Percentiles rank a stretch among this genome's conserved stretches.
These are phyloP conservation scores for Parapristionchus giblindavisi DNA, from an alignment of 2,888 invertebrate species.

Conservation along the genomic window DNA sequence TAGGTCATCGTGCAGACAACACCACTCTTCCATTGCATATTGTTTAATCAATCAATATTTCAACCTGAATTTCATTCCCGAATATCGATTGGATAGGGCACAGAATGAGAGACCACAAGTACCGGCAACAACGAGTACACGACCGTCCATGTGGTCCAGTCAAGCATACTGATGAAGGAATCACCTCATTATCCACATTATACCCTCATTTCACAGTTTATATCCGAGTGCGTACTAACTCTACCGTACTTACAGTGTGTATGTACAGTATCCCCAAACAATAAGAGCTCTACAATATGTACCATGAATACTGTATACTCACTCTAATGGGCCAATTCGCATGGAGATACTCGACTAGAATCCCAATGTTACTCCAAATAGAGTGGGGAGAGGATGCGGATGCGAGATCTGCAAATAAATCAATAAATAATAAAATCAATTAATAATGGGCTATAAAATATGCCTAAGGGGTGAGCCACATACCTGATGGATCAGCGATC, in stretches of 20 bases:
- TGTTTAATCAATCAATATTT: too few species aligned
- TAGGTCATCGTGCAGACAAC: too few species aligned
- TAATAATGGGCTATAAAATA: neutral
- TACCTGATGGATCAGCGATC: slow-evolving; percentile 21
- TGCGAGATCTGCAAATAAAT: slow-evolving; percentile 23
- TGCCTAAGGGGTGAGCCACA: slow-evolving; percentile 44
- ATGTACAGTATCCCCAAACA: too few species aligned
- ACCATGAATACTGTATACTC: too few species aligned
- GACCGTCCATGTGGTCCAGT: slow-evolving; percentile 48
- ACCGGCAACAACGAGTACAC: slow-evolving; percentile 79
- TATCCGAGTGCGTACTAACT: too few species aligned
- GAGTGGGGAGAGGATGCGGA: slow-evolving; percentile 63
- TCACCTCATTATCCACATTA: too few species aligned
- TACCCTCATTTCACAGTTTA: too few species aligned
- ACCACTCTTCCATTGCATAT: too few species aligned
- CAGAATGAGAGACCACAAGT: slow-evolving; percentile 94
- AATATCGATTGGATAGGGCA: slow-evolving; percentile 85
- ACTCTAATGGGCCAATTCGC: slow-evolving; percentile 68
- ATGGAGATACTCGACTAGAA: slow-evolving; percentile 63
- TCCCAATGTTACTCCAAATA: slow-evolving; percentile 61
- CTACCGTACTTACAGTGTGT: too few species aligned
- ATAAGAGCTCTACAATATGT: too few species aligned
- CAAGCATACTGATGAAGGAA: slow-evolving; percentile 59
- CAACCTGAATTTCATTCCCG: slow-evolving; percentile 92
- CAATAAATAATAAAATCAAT: neutral